These are phyloP conservation scores for Parasteatoda lunata DNA, from an alignment of 2,888 invertebrate genomes.

Conservation along the genomic window DNA sequence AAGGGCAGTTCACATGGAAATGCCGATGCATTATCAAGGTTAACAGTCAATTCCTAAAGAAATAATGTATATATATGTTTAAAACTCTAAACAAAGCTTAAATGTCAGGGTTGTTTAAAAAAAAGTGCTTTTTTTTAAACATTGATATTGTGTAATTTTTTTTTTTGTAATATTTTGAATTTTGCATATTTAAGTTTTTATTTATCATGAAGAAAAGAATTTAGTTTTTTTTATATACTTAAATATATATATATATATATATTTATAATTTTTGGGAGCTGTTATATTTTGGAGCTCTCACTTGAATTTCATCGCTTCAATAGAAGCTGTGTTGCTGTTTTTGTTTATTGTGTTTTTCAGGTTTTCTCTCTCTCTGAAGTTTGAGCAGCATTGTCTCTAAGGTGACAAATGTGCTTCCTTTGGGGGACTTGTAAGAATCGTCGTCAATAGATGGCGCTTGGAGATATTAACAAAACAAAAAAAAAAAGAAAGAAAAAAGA, in stretches of 20 bases:
- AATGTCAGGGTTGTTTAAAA: neutral
- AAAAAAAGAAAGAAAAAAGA: no score
- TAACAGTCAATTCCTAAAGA: neutral
- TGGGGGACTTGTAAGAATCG: no score
- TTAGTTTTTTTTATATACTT: neutral
- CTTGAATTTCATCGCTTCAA: neutral
- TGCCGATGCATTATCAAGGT: conserved; percentile 10
- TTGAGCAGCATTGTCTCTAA: neutral
- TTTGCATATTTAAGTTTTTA: neutral
- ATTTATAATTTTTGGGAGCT: no score
- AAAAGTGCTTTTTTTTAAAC: no score
- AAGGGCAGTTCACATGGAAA: conserved; percentile 6
- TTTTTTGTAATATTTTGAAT: no score
- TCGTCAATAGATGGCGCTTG: no score
- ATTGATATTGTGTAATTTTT: no score
- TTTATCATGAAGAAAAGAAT: neutral
- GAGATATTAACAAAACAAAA: no score
- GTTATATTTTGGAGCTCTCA: neutral
- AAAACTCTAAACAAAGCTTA: neutral
- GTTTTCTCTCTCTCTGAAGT: neutral
- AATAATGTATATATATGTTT: neutral
- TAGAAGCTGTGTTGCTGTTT: neutral
- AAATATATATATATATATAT: no score
- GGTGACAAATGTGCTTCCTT: neutral
- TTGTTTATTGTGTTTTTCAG: neutral